Percentiles rank a stretch among this genome's conserved stretches.
These are phyloP conservation scores for Ceratothoa steindachneri DNA, from an alignment of 2,888 invertebrate genomes.

Conservation along the genomic window DNA sequence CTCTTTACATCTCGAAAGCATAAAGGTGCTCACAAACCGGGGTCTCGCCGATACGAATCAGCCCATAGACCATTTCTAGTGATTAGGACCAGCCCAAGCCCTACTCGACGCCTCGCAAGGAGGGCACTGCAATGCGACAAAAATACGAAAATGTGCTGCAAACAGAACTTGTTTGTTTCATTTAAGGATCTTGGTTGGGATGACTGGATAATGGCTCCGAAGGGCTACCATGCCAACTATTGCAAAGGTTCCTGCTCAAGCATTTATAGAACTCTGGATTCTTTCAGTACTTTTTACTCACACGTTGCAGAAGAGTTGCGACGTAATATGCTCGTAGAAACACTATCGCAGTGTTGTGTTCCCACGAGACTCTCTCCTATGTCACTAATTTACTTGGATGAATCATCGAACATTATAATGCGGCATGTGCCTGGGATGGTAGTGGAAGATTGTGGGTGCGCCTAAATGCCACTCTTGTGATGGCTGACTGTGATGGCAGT, in stretches of 20 bases:
- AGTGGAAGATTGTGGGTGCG: constrained; percentile 92
- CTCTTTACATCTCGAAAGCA: constrained; percentile 52
- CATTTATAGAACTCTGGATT: constrained; percentile 70
- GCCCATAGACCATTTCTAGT: constrained; percentile 75
- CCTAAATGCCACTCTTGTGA: constrained; percentile 58
- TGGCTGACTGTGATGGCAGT: constrained; percentile 38
- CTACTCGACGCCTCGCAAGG: constrained; percentile 67
- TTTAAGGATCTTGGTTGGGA: constrained; percentile 89
- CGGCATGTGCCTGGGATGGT: constrained; percentile 92
- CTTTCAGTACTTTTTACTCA: constrained; percentile 80
- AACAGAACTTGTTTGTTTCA: constrained; percentile 84
- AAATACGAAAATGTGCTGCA: constrained; percentile 72
- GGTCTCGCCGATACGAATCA: constrained; percentile 54
- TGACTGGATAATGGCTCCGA: constrained; percentile 87
- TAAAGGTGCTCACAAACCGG: constrained; percentile 60
- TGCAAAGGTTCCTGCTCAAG: constrained; percentile 83
- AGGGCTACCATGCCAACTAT: constrained; percentile 89
- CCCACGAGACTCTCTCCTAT: constrained; percentile 87
- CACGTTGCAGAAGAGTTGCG: constrained; percentile 87
- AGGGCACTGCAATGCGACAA: constrained; percentile 78
- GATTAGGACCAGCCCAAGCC: constrained; percentile 69
- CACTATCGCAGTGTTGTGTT: constrained; percentile 86
- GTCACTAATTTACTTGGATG: constrained; percentile 87
- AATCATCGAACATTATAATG: constrained; percentile 84
- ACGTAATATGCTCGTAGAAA: constrained; percentile 56